Evolutionary conservation across 1,140 invertebrate species (phyloP), one percentile per base, ranked within the genome.

Genomic region (Zaprionus ghesquierei): DNA sequence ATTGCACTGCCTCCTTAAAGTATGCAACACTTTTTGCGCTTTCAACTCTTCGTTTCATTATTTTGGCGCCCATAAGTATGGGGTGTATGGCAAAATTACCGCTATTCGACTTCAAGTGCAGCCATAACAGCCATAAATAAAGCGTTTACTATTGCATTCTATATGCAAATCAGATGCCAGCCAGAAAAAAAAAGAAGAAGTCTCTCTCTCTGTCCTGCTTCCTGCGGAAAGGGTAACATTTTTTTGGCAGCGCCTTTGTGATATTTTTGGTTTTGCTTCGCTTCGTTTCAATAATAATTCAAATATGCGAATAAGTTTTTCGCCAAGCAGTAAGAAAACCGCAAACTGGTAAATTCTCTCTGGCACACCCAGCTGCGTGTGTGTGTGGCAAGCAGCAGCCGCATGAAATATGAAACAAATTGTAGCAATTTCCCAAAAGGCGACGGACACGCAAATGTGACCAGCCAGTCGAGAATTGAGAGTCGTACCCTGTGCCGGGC

Each of bases 341-440:
- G 53, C 66, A 74, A 69, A 63, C 44, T 62, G 53, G 56, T 61
- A 31, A 69, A 60, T 54, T 35, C 41, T 9, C 27, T 15, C 58
- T 18, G 1, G 5, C 15, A 27, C 23, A 10, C 12, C 12, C 13
- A 35, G 33, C 6, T 44, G 38, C 15, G 22, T 50, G 46, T 51
- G 38, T 23, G 27, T 33, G 59, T 49, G 41, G 55, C 31, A 15
- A 51, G 79, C 66, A 64, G 66, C 71, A 73, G 69, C 77, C 81
- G 62, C 68, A 86, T 89, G 72, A 87, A 89, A 87, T 87, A 89
- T 87, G 79, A 82, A 87, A 89, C 79, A 74, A 82, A 89, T 89
- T 89, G 84, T 71, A 71, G 84, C 82, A 82, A 87, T 87, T 89
- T 87, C 72, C 82, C 71, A 70, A 76, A 89, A 79, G 79, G 65